A percentile compares a stretch with the other conserved stretches of the same genome.
Evolutionary conservation across 2,888 invertebrate genomes (phyloP).

Genomic region (Papilio protenor): DNA sequence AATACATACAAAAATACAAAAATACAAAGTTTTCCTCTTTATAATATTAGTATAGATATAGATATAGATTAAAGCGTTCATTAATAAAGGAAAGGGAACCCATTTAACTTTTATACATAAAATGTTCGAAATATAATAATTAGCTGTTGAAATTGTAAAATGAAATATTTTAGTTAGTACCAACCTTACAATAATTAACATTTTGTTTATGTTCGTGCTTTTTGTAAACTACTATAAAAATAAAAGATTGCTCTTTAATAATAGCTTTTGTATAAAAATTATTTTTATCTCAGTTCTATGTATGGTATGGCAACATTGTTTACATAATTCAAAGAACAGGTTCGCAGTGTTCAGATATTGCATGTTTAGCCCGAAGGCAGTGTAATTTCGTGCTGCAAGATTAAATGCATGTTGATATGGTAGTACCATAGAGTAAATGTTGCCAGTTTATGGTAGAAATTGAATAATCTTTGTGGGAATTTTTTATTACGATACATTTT

Average conservation of each 20-base stretch:
- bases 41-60: too few relatives aligned
- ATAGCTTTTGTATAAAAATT: not conserved
- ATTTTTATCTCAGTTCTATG: not conserved
- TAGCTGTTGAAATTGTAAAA: not conserved
- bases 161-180: not conserved
- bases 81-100: constrained; percentile 33
- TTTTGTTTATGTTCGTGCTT: not conserved
- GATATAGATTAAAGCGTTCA: constrained; percentile 32
- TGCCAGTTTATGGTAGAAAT: constrained; percentile 37
- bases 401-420: constrained; percentile 37
- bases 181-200: constrained; percentile 11
- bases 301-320: constrained; percentile 16
- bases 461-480: constrained; percentile 13
- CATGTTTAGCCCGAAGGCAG: constrained; percentile 41
- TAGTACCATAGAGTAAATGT: constrained; percentile 35
- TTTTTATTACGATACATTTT: not conserved
- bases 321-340: constrained; percentile 33
- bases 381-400: constrained; percentile 38
- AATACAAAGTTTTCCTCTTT: too few relatives aligned
- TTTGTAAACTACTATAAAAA: not conserved
- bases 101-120: constrained; percentile 14
- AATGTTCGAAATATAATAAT: constrained; percentile 21
- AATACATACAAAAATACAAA: too few relatives aligned
- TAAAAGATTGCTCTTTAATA: constrained; percentile 1
- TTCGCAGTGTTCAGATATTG: constrained; percentile 35